Base-by-base conservation (phyloP, 2,888 invertebrate genomes). In the Boloria euphrosyne region DNA sequence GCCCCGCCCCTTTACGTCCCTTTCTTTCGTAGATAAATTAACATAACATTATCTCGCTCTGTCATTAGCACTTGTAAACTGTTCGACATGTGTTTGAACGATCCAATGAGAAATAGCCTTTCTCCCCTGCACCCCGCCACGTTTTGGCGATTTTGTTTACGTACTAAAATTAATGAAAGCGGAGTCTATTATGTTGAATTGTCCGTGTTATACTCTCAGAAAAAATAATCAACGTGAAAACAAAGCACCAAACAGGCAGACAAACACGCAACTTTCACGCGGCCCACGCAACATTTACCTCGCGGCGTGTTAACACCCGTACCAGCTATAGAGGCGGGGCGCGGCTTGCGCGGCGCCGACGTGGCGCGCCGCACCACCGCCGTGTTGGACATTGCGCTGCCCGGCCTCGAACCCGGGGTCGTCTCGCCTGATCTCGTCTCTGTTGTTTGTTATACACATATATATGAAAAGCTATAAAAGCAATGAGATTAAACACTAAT, bases 311-410 rank as follows among this genome's bases (percentile, higher is more conserved):
- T 95, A 80, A 97, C 95, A 73, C 96, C 97, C 65, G 97, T 97
- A 80, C 96, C 96, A 75, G 96, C 96, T 84, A 97, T 96, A 89
- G 96, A 96, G 78, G 95, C 95, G 75, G 97, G 96, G 72, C 96
- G 94, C 79, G 95, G 97, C 86, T 95, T 95, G 83, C 94, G 94
- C 77, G 93, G 80, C 93, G 89, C 80, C 93, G 78, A 95, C 93
- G 76, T 95, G 95, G 83, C 96, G 76, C 94, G 95, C 79, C 95
- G 93, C 72, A 92, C 93, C 75, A 93, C 93, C 75, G 94, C 93
- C 65, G 93, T 85, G 77, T 91, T 92, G 50, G 94, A 97, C 93
- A 97, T 94, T 76, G 97, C 96, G 92, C 97, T 97, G 86, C 96
- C 96, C 72, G 97, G 97, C 84, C 97, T 94, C 76, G 97, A 97